These are phyloP conservation scores for Varanus komodoensis DNA, from an alignment of 2,113 vertebrate species.

Conservation along the genomic window DNA sequence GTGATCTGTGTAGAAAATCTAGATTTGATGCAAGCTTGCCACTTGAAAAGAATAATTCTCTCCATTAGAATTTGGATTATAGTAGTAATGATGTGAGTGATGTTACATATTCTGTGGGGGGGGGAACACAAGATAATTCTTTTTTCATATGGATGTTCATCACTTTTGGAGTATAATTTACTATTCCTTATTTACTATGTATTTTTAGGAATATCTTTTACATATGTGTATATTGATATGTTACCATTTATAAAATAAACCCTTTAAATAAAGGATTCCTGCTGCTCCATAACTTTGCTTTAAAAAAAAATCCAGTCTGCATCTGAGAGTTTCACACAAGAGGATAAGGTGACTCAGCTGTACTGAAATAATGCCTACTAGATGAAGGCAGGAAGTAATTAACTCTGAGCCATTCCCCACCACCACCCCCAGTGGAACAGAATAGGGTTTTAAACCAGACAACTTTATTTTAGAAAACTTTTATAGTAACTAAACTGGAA, in stretches of 20 bases:
- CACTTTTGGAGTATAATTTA: neutral
- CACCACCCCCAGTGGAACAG: conserved; percentile 18
- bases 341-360: conserved; percentile 29
- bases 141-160: neutral
- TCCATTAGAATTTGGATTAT: neutral
- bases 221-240: neutral
- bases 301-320: conserved; percentile 15
- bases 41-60: neutral
- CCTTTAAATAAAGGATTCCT: neutral
- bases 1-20: neutral
- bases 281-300: neutral
- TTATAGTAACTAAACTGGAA: neutral
- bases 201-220: neutral
- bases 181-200: neutral
- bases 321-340: conserved; percentile 7
- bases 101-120: neutral
- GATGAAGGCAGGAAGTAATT: conserved; percentile 51
- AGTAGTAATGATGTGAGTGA: neutral
- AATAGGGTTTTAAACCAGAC: conserved; percentile 23
- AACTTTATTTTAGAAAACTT: conserved; percentile 17
- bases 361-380: conserved; percentile 33
- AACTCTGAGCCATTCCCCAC: neutral
- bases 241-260: neutral
- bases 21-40: neutral
- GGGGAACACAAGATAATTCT: neutral